Evolutionary conservation across 2,113 vertebrate species (phyloP).

Genomic region (Cranoglanis bouderius): DNA sequence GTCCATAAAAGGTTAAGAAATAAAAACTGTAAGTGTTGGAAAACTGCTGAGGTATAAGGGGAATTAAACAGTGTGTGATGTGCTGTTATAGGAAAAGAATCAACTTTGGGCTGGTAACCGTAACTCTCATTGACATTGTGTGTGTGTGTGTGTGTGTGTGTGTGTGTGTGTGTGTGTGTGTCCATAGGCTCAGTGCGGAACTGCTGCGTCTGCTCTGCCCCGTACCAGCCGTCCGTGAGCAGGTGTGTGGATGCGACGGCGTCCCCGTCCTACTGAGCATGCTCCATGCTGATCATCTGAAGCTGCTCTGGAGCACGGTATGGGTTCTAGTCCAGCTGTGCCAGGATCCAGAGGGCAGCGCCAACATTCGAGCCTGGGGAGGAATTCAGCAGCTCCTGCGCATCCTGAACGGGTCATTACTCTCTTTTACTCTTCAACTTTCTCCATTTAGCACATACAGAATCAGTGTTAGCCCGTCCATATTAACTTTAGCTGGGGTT

Average conservation of each 20-base stretch:
- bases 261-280: constrained; percentile 84
- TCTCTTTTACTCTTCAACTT: background rate
- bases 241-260: constrained; percentile 81
- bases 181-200: constrained; percentile 80
- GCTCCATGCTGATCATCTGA: constrained; percentile 81
- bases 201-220: constrained; percentile 82
- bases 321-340: constrained; percentile 92
- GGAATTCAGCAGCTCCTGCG: constrained; percentile 88
- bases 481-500: background rate
- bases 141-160: background rate
- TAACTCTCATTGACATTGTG: background rate
- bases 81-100: too few relatives aligned
- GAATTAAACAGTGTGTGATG: background rate
- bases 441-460: background rate
- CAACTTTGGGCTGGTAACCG: background rate
- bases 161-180: constrained; percentile 2
- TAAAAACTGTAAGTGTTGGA: too few relatives aligned
- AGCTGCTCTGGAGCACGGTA: constrained; percentile 82
- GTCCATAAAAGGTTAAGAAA: background rate
- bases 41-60: background rate
- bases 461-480: background rate
- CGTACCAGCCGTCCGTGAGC: constrained; percentile 76
- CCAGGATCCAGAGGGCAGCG: constrained; percentile 80
- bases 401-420: constrained; percentile 77
- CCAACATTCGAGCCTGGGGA: constrained; percentile 84